phyloP scores from a whole-genome alignment of 2,888 invertebrate species.

The Thymelicus acteon region DNA sequence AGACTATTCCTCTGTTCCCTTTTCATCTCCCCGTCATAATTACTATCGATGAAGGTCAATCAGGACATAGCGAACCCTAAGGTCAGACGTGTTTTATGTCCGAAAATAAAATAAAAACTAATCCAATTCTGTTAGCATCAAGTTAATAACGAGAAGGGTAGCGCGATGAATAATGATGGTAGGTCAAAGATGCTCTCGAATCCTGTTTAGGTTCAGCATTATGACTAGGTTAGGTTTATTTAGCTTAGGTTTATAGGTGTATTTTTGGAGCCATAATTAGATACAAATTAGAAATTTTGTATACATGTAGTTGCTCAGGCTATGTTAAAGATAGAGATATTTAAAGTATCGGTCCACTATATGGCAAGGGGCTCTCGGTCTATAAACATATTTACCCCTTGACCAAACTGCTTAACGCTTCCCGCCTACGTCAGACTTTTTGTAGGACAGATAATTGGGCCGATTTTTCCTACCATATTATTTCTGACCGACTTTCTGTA shows the following conservation, averaged over 20 bases:
- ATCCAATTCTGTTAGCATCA: conserved; percentile 23
- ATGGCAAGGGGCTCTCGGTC: too few species aligned
- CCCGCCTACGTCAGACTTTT: too few species aligned
- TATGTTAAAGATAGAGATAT: too few species aligned
- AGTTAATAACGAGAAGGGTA: conserved; percentile 5
- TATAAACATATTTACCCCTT: too few species aligned
- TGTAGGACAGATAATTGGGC: too few species aligned
- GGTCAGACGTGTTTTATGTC: conserved; percentile 19
- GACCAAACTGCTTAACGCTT: too few species aligned
- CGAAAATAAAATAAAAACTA: conserved; percentile 24
- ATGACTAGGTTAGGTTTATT: background rate
- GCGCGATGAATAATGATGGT: conserved; percentile 28
- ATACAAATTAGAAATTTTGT: too few species aligned
- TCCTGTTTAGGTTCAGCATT: background rate
- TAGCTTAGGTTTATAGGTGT: too few species aligned
- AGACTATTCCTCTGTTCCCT: background rate
- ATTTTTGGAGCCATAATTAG: background rate
- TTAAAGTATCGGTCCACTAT: too few species aligned
- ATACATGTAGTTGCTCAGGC: too few species aligned
- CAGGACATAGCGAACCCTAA: conserved; percentile 2
- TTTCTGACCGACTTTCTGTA: too few species aligned
- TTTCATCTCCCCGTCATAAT: background rate
- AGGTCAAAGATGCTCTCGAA: conserved; percentile 22
- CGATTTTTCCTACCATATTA: too few species aligned
- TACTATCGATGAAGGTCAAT: conserved; percentile 13